Percentiles rank a stretch among this genome's conserved stretches.
Conservation (phyloP, 2,113 vertebrate species). For the Gnathonemus echidnorhynchus region DNA sequence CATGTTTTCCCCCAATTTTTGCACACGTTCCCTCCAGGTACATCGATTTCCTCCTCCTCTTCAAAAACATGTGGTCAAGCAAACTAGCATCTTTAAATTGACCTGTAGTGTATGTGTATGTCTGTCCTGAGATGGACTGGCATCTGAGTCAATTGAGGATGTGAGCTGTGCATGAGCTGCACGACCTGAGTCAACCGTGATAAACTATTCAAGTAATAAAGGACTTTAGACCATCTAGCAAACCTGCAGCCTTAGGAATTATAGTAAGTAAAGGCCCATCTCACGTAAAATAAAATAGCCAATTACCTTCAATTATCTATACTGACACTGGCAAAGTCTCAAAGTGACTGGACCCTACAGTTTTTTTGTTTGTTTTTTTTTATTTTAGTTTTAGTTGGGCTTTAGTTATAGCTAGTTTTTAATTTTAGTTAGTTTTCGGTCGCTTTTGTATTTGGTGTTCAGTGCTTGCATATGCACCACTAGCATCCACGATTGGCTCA, state of each 20-base stretch:
- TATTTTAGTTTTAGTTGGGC: not conserved
- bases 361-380: not conserved
- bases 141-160: not conserved
- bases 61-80: not conserved
- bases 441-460: not conserved
- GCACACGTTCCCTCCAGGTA: not conserved
- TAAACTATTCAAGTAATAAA: not conserved
- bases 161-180: no score
- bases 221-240: not conserved
- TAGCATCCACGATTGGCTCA: not conserved
- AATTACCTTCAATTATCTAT: not conserved
- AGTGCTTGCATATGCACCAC: not conserved
- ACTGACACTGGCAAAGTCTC: not conserved
- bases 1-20: not conserved
- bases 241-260: not conserved
- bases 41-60: not conserved
- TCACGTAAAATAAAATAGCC: not conserved
- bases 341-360: not conserved
- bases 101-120: not conserved
- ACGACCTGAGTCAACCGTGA: not conserved
- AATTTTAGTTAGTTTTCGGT: not conserved
- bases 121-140: not conserved
- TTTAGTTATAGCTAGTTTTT: not conserved
- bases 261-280: not conserved
- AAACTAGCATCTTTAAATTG: not conserved